phyloP scores from a whole-genome alignment of 2,888 invertebrate genomes.

The Hedychridium roseum region DNA sequence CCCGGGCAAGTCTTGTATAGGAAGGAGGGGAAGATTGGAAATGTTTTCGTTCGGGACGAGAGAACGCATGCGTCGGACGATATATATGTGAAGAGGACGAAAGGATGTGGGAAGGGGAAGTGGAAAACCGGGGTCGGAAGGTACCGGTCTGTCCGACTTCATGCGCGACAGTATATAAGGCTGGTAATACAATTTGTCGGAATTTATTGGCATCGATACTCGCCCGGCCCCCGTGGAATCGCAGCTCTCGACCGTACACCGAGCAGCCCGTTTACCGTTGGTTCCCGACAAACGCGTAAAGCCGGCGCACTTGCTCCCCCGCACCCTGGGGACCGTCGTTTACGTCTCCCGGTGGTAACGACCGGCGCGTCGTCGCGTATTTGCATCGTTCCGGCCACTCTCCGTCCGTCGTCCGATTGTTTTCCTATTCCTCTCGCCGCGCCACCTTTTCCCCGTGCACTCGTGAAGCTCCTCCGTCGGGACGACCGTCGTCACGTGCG shows the following conservation, averaged over 20 bases:
- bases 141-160: conserved; percentile 44
- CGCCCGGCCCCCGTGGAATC: conserved; percentile 36
- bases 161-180: conserved; percentile 51
- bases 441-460: no score
- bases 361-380: conserved; percentile 5
- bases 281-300: conserved; percentile 32
- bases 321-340: neutral
- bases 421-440: no score
- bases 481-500: neutral
- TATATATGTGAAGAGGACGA: neutral
- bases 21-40: no score
- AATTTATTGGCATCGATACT: conserved; percentile 52
- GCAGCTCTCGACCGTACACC: conserved; percentile 38
- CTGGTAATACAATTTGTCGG: conserved; percentile 53
- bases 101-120: conserved; percentile 4
- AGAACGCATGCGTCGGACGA: no score
- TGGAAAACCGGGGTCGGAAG: conserved; percentile 6
- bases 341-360: no score
- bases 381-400: conserved; percentile 15
- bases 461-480: neutral
- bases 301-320: conserved; percentile 1
- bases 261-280: conserved; percentile 27
- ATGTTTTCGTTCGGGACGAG: no score
- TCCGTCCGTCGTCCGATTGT: no score
- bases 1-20: no score